Conservation (phyloP, 2,113 vertebrate species). For the Perognathus longimembris region DNA sequence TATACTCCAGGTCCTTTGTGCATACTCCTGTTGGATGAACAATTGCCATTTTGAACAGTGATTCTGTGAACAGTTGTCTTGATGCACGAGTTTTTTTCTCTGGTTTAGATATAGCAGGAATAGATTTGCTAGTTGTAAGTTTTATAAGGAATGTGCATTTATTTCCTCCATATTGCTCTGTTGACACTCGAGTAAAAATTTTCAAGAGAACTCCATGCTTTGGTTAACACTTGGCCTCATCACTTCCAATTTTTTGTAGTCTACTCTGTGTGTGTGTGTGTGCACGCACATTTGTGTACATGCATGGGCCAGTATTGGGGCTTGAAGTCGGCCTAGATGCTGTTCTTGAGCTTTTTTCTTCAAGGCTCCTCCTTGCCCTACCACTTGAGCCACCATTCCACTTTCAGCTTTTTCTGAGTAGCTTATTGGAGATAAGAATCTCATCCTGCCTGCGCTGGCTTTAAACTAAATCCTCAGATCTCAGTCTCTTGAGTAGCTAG, state of each 20-base stretch:
- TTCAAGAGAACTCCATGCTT: rapidly evolving
- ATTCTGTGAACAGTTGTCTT: background rate
- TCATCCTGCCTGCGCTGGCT: too few species aligned
- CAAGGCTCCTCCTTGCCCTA: too few species aligned
- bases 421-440: too few species aligned
- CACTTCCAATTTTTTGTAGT: background rate
- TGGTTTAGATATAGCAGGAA: background rate
- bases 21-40: background rate
- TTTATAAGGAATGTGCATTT: too few species aligned
- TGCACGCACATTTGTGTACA: too few species aligned
- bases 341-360: too few species aligned
- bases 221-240: background rate
- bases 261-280: background rate
- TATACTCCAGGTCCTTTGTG: background rate
- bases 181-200: background rate
- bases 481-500: too few species aligned
- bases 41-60: background rate
- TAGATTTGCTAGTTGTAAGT: background rate
- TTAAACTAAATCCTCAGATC: too few species aligned
- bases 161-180: rapidly evolving
- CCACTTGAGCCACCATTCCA: too few species aligned
- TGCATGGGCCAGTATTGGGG: too few species aligned
- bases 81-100: background rate
- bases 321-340: too few species aligned
- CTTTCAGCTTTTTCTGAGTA: too few species aligned